Evolutionary conservation across 2,113 vertebrate species (phyloP), one percentile per base, ranked within the genome.

Genomic region (Sakesphorus luctuosus): DNA sequence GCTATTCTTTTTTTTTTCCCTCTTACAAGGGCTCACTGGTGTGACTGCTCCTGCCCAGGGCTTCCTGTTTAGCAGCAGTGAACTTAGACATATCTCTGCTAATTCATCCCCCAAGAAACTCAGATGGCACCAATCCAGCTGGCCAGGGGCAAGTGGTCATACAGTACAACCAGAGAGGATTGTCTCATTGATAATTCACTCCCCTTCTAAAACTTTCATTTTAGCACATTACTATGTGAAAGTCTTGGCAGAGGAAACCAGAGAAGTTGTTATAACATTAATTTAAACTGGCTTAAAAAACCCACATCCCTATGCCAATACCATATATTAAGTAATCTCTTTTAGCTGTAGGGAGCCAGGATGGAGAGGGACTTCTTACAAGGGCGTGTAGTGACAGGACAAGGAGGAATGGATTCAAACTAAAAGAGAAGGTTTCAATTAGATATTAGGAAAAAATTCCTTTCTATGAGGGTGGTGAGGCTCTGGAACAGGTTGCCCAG

Each of bases 71-170:
- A 33, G 28, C 33, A 71, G 68, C 63, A 18, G 4, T 9, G 15
- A 80, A 25, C 7, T 9, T 7, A 15, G 40, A 35, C 7, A 9
- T 15, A 6, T 7, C 65, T 61, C 65, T 0, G 0, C 38, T 3
- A 9, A 13, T 8, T 29, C 55, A 62, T 3, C 23, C 7, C 63
- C 56, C 56, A 20, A 44, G 56, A 67, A 49, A 15, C 13, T 43
- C 38, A 38, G 26, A 29, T 1, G 8, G 46, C 50, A 58, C 40
- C 79, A 62, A 2, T 17, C 20, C 43, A 31, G 0, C 16, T 2
- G 20, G 26, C 21, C 9, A 3, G 26, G 43, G 36, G 35, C 19
- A 36, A 6, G 38, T 0, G 8, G 13, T 4, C 2, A 1, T 3
- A 7, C 36, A 5, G 18, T 2, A 18, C 38, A 21, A 12, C 25